These are phyloP conservation scores for Platalea minor DNA, from an alignment of 2,797 vertebrate species.

Conservation along the genomic window DNA sequence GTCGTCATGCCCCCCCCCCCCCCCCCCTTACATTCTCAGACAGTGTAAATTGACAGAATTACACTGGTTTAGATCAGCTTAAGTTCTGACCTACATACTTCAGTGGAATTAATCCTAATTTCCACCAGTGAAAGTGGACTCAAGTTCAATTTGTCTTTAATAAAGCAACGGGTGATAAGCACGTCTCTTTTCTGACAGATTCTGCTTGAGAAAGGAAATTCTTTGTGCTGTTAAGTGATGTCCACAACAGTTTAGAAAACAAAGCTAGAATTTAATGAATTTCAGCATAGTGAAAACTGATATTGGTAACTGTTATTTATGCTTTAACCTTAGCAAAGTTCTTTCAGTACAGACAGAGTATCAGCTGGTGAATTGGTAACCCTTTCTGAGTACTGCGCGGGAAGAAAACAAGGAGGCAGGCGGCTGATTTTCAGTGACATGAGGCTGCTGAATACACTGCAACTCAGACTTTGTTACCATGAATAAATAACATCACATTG, in stretches of 20 bases:
- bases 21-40: background rate
- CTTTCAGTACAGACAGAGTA: background rate
- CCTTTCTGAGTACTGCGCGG: background rate
- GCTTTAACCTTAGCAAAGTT: background rate
- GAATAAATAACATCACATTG: constrained; percentile 76
- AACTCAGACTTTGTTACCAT: background rate
- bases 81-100: constrained; percentile 47
- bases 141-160: constrained; percentile 30
- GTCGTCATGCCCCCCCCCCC: too few relatives aligned
- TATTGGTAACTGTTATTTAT: background rate
- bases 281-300: background rate
- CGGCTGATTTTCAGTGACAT: background rate
- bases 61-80: constrained; percentile 9
- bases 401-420: background rate
- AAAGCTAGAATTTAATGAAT: background rate
- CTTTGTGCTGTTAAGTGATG: background rate
- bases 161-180: background rate
- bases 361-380: background rate
- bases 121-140: constrained; percentile 30
- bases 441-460: background rate
- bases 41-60: background rate
- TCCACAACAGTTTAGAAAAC: background rate
- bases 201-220: background rate
- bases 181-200: background rate
- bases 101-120: constrained; percentile 48